Percentiles rank a stretch among this genome's conserved stretches.
Evolutionary conservation across 1,140 invertebrate species (phyloP).

Genomic region (Drosophila orosa): DNA sequence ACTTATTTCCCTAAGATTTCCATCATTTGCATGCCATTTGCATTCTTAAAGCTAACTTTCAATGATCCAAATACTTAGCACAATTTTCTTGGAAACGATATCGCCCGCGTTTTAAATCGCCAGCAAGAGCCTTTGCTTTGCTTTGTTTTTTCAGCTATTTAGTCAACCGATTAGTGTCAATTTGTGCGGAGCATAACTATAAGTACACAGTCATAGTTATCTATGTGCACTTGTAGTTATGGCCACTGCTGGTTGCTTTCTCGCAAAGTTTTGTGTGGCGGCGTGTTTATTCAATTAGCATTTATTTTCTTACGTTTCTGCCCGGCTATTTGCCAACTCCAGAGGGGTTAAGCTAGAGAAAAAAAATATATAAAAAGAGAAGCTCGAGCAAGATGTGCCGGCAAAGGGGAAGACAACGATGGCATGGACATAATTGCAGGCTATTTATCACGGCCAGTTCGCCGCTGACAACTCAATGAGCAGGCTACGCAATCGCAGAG

Average conservation of each 20-base stretch:
- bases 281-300: slow-evolving; percentile 81
- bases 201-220: slow-evolving; percentile 29
- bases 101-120: slow-evolving; percentile 18
- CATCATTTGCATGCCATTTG: slow-evolving; percentile 30
- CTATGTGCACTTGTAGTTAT: slow-evolving; percentile 34
- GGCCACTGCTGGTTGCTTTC: slow-evolving; percentile 54
- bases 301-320: slow-evolving; percentile 39
- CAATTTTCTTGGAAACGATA: slow-evolving; percentile 27
- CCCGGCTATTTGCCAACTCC: slow-evolving; percentile 40
- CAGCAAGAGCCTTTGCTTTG: slow-evolving; percentile 8
- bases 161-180: slow-evolving; percentile 61
- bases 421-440: slow-evolving; percentile 78
- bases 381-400: slow-evolving; percentile 6
- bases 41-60: slow-evolving; percentile 27
- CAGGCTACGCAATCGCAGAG: slow-evolving; percentile 68
- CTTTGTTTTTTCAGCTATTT: slow-evolving; percentile 33
- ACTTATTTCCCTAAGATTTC: slow-evolving; percentile 3
- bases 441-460: slow-evolving; percentile 73
- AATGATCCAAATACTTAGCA: slow-evolving; percentile 40
- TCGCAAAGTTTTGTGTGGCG: slow-evolving; percentile 58
- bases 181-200: slow-evolving; percentile 62
- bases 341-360: slow-evolving; percentile 5
- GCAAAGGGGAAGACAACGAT: slow-evolving; percentile 44
- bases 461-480: slow-evolving; percentile 79
- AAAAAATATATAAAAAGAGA: neutral